These are phyloP conservation scores for Phrixothrix hirtus DNA, from an alignment of 2,888 invertebrate genomes.

Conservation along the genomic window DNA sequence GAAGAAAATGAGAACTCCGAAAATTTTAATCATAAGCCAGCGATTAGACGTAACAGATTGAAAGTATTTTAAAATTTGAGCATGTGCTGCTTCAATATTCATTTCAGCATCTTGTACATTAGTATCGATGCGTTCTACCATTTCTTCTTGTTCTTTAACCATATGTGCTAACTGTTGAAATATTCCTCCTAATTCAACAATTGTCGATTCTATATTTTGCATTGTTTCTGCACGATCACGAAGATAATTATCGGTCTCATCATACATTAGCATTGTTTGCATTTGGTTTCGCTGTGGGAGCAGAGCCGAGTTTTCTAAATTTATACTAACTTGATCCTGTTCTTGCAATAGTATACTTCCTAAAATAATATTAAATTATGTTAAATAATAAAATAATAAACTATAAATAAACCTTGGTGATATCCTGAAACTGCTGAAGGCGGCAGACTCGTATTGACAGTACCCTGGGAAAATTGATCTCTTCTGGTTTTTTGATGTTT, in stretches of 20 bases:
- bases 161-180: slow-evolving; percentile 95
- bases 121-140: slow-evolving; percentile 95
- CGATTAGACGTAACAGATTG: slow-evolving; percentile 95
- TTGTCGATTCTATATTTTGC: slow-evolving; percentile 99
- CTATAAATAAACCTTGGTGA: slow-evolving; percentile 50
- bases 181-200: slow-evolving; percentile 98
- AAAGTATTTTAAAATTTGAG: slow-evolving; percentile 97
- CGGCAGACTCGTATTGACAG: slow-evolving; percentile 65
- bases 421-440: slow-evolving; percentile 62
- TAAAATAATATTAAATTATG: slow-evolving; percentile 31
- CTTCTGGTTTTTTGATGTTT: slow-evolving; percentile 92
- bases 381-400: neutral
- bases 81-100: slow-evolving; percentile 97
- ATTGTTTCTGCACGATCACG: slow-evolving; percentile 95
- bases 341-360: slow-evolving; percentile 59
- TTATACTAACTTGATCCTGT: slow-evolving; percentile 78
- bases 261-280: slow-evolving; percentile 74
- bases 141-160: slow-evolving; percentile 99
- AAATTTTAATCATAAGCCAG: slow-evolving; percentile 99
- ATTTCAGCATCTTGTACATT: slow-evolving; percentile 94
- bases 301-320: slow-evolving; percentile 70
- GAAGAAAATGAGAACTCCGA: slow-evolving; percentile 97
- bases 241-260: slow-evolving; percentile 88
- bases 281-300: slow-evolving; percentile 55
- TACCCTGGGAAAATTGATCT: slow-evolving; percentile 85